phyloP scores from a whole-genome alignment of 2,797 vertebrate species.

The Takifugu ocellatus region DNA sequence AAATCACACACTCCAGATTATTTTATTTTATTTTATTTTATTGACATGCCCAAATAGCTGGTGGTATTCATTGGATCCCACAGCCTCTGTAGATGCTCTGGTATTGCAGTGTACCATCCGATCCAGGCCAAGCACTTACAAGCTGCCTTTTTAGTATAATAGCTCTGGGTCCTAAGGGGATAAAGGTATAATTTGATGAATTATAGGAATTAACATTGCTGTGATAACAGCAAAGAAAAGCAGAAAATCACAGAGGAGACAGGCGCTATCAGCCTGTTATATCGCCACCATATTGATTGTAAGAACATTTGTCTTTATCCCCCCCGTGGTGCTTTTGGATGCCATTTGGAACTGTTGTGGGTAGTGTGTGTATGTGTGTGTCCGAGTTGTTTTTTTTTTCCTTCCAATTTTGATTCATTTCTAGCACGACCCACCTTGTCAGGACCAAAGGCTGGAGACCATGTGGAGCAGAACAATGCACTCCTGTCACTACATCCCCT shows the following conservation, averaged over 20 bases:
- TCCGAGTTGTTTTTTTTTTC: not conserved
- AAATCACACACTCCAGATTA: constrained; percentile 37
- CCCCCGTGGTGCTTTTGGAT: constrained; percentile 17
- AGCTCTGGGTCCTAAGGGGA: constrained; percentile 5
- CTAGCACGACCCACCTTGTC: not conserved
- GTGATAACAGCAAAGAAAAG: constrained; percentile 34
- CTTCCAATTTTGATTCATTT: not conserved
- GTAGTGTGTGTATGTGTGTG: constrained; percentile 2
- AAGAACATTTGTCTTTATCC: constrained; percentile 26
- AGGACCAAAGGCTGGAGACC: not conserved
- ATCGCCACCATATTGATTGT: constrained; percentile 31
- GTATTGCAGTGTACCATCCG: constrained; percentile 17
- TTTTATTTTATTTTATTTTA: constrained; percentile 37
- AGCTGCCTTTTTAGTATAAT: constrained; percentile 16
- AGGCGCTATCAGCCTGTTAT: constrained; percentile 30
- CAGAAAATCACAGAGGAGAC: constrained; percentile 26
- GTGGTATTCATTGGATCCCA: constrained; percentile 5
- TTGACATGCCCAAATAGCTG: constrained; percentile 17
- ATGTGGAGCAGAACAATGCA: constrained; percentile 8
- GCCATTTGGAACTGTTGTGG: constrained; percentile 19
- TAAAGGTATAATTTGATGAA: constrained; percentile 18
- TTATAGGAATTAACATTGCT: constrained; percentile 35
- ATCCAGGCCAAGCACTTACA: constrained; percentile 12
- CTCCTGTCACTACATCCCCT: constrained; percentile 8
- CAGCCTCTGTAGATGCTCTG: constrained; percentile 16